These are phyloP conservation scores for Lepidonotus clava DNA, from an alignment of 2,888 invertebrate genomes.

Conservation along the genomic window DNA sequence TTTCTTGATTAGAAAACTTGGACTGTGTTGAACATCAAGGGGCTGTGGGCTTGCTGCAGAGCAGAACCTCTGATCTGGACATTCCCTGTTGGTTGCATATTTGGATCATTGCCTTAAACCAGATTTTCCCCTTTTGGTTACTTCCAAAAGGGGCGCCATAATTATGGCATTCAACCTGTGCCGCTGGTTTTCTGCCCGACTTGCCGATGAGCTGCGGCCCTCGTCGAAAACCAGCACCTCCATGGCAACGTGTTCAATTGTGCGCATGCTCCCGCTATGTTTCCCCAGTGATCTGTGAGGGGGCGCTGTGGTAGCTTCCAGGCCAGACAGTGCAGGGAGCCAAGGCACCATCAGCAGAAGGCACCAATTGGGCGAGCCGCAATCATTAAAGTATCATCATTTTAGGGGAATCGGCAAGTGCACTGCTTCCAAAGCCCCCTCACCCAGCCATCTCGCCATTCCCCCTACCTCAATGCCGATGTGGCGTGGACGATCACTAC, in stretches of 20 bases:
- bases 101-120: not conserved
- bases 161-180: slow-evolving; percentile 40
- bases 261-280: slow-evolving; percentile 34
- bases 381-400: slow-evolving; percentile 43
- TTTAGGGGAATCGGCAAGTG: slow-evolving; percentile 17
- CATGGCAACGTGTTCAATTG: slow-evolving; percentile 42
- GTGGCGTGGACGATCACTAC: not conserved
- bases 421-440: not conserved
- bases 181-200: slow-evolving; percentile 10
- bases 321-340: slow-evolving; percentile 6
- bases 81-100: not conserved
- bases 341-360: slow-evolving; percentile 21
- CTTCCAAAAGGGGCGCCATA: slow-evolving; percentile 1
- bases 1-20: no score
- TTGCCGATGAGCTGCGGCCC: not conserved
- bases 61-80: slow-evolving; percentile 5
- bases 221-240: not conserved
- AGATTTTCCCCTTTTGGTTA: slow-evolving; percentile 5
- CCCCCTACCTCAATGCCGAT: not conserved
- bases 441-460: not conserved
- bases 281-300: slow-evolving; percentile 51
- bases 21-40: no score
- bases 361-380: slow-evolving; percentile 11
- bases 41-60: not conserved
- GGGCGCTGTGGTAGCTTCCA: slow-evolving; percentile 26